Base-by-base conservation (phyloP, 2,113 vertebrate species). In the Sciurus niger region DNA sequence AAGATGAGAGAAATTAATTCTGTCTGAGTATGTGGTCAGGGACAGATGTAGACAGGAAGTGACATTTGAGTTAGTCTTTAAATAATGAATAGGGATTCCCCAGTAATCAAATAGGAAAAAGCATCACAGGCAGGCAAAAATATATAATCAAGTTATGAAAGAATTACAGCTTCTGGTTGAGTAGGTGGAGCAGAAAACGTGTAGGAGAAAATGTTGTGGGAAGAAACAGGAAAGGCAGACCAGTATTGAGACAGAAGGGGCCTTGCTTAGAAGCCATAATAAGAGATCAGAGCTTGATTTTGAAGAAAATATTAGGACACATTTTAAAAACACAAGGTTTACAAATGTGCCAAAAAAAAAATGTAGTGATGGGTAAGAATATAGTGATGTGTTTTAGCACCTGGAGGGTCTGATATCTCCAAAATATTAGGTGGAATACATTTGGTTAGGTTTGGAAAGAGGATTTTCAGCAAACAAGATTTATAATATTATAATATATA, bases 31-130 rank as follows among this genome's bases (percentile, higher is more conserved):
- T 84, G 80, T 94, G 83, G 85, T 88, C 85, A 90, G 60, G 34
- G 40, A 46, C 37, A 95, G 51, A 79, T 17, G 11, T 67, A 87
- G 74, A 95, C 18, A 96, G 58, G 76, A 82, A 87, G 73, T 94
- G 82, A 34, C 83, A 86, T 86, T 90, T 88, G 78, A 91, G 70
- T 84, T 94, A 37, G 17, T 88, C 28, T 96, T 88, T 92, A 93
- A 77, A 60, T 77, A 89, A 84, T 58, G 46, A 93, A 18, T 82
- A 82, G 53, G 53, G 89, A 85, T 85, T 91, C 48, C 17, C 67
- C 22, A 43, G n/a, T 63, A 70, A 95, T 89, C 73, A 79, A 77
- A 80, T n/a, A 77, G 73, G 32, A 84, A 80, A 83, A 34, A 88
- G 53, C 22, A 77, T 73, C 24, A 20, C 0, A 67, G 16, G 28